Evolutionary conservation across 2,113 vertebrate genomes (phyloP), one percentile per base, ranked within the genome.

Genomic region (Brienomyrus brachyistius): DNA sequence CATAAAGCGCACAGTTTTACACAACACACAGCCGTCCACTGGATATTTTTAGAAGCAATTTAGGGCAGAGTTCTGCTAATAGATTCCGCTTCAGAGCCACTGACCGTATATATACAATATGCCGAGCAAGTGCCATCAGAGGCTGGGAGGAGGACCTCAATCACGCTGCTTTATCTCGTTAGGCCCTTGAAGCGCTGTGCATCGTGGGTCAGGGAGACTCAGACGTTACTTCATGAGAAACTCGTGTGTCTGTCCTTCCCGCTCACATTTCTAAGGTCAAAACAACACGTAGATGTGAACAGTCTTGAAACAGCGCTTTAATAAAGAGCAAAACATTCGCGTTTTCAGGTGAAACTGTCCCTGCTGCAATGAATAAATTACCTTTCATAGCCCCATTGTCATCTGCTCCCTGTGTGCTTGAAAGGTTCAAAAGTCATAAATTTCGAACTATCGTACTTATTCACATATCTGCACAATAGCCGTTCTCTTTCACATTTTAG

Each of bases 41-140:
- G 35, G 74, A 80, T 80, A 80, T 80, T 80, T 80, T 80, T 80
- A 80, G 74, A 80, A 80, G 31, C 74, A 80, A 80, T 80, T 80
- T 80, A 80, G 74, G 74, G 31, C 74, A 43, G 74, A 35, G 74
- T 80, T 80, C 74, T 43, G 31, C 35, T 40, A 80, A 80, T 80
- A 80, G 74, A 80, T 43, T 80, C 74, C 2, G 13, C 74, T 43
- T 80, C 35, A 80, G 31, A 43, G 74, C 74, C 74, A 80, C 74
- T 40, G 74, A 80, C 74, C 74, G 2, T 40, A 80, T 80, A 80
- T 0, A 40, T 80, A 80, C 35, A 80, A 43, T 80, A 43, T 19
- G 35, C 35, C 31, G 15, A 80, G 31, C 15, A 80, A 80, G 74
- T 35, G 4, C 15, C 74, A 80, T 80, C 15, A 80, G 35, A 80